Conservation (phyloP, 2,113 vertebrate species). For the Phylloscopus trochilus region DNA sequence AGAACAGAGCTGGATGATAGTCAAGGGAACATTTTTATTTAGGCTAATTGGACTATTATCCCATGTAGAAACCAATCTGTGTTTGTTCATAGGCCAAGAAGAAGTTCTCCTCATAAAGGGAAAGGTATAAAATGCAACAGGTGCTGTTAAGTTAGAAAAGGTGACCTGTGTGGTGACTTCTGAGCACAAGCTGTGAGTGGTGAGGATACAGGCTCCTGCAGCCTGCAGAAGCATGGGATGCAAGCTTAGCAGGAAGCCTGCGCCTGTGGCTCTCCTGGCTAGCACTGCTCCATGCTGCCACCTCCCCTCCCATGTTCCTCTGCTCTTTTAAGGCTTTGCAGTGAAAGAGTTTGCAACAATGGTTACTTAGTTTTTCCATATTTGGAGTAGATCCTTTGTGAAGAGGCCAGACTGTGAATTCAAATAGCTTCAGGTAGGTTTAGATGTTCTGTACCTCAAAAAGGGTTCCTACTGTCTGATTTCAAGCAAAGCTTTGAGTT, state of each 20-base stretch:
- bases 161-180: neutral
- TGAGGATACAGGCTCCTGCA: neutral
- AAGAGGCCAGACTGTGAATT: neutral
- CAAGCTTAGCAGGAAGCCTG: neutral
- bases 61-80: neutral
- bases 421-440: neutral
- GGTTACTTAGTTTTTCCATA: rapidly evolving
- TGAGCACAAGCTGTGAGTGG: too few relatives aligned
- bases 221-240: neutral
- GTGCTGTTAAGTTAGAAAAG: neutral
- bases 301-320: rapidly evolving
- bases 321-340: neutral
- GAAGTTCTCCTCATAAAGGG: neutral
- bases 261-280: neutral
- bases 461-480: neutral
- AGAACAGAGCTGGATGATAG: neutral
- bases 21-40: neutral
- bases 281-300: neutral
- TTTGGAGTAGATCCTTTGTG: neutral
- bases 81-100: neutral
- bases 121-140: neutral
- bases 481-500: neutral
- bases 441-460: neutral
- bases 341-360: neutral
- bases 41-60: neutral